Evolutionary conservation across 2,797 vertebrate species (phyloP).

Genomic region (Acrossocheilus wenchowensis): DNA sequence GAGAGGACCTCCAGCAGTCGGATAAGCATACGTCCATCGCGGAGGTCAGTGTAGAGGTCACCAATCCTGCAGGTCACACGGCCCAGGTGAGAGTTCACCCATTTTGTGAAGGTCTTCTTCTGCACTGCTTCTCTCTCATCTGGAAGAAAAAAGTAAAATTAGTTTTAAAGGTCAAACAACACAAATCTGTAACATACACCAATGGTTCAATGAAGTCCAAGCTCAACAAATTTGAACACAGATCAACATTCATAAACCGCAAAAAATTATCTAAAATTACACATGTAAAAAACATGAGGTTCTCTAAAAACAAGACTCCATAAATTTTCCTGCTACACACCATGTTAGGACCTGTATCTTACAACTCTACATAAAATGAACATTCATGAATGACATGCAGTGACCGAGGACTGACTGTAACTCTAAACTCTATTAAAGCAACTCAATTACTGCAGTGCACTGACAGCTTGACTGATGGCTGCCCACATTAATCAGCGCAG

Average conservation of each 20-base stretch:
- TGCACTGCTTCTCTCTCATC: slow-evolving; percentile 95
- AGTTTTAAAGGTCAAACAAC: not conserved
- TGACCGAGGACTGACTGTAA: slow-evolving; percentile 19
- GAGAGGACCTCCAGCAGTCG: slow-evolving; percentile 93
- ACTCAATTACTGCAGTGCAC: slow-evolving; percentile 38
- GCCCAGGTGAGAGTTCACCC: slow-evolving; percentile 95
- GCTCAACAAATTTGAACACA: not conserved
- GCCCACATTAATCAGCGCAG: slow-evolving; percentile 27
- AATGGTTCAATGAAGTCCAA: not conserved
- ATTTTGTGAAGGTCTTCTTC: slow-evolving; percentile 98
- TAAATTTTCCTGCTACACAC: not conserved
- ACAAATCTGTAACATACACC: not conserved
- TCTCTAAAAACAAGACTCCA: not conserved
- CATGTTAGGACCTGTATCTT: slow-evolving; percentile 1
- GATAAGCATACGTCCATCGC: slow-evolving; percentile 92
- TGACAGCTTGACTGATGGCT: slow-evolving; percentile 45
- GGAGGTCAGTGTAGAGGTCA: slow-evolving; percentile 92
- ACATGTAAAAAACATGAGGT: not conserved
- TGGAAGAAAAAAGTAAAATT: slow-evolving; percentile 58
- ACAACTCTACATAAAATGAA: slow-evolving; percentile 18
- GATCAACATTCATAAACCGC: not conserved
- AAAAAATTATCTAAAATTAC: not conserved
- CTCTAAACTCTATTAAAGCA: slow-evolving; percentile 44
- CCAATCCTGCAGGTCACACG: slow-evolving; percentile 90
- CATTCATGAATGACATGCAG: slow-evolving; percentile 12